Evolutionary conservation across 2,113 vertebrate genomes (phyloP), one percentile per base, ranked within the genome.

Genomic region (Coracopsis vasa): DNA sequence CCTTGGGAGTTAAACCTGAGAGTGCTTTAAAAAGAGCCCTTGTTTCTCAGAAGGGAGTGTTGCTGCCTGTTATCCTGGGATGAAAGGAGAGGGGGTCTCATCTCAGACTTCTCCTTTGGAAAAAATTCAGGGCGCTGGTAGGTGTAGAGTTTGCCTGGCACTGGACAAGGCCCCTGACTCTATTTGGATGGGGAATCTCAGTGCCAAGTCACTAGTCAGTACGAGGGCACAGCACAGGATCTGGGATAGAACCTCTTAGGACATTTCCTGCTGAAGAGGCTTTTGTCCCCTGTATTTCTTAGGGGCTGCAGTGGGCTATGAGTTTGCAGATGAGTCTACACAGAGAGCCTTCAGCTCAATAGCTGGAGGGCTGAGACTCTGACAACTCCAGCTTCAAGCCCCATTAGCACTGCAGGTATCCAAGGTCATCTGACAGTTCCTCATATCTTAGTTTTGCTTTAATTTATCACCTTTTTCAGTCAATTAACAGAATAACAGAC

Each of bases 131-230:
- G 33, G n/a, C 8, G 3, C 15, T 31, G 47, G 23, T 58, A 7
- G 41, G 25, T 44, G 4, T 13, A 14, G 41, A 91, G 21, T 54
- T 20, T 54, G 53, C 37, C 69, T 29, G 1, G 54, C 3, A 1
- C 80, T 78, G 25, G 54, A 17, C 0, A 6, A 42, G 64, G 17
- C 5, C 23, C 18, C 39, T 29, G 20, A 17, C 54, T 70, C 70
- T 7, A 29, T 19, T 47, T 44, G 9, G 37, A 1, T 13, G 31
- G 23, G 60, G 47, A 74, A 87, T 35, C 51, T 78, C 39, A 6
- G 9, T 65, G 73, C 70, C 0, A 0, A 24, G 58, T 21, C 31
- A 0, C 11, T 35, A 2, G 33, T 79, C 5, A 3, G 74, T 18
- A 10, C 7, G 11, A 39, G 65, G 79, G 17, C 39, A 19, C 29